Percentiles rank a stretch among this genome's conserved stretches.
Conservation (phyloP, 1,140 invertebrate genomes). For the Drosophila subobscura region DNA sequence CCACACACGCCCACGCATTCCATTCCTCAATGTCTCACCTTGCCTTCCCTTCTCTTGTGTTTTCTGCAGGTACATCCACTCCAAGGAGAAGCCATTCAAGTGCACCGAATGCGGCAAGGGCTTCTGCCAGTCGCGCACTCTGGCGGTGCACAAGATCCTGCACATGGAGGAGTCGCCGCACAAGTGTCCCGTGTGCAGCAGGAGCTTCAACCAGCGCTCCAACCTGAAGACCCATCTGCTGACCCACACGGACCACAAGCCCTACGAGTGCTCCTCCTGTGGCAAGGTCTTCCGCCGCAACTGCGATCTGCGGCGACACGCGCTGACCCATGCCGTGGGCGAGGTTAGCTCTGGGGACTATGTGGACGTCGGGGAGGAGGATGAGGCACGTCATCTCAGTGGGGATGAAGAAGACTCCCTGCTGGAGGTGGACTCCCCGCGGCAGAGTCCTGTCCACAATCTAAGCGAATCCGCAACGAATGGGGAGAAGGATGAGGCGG, state of each 20-base stretch:
- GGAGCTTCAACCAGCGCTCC: slow-evolving; percentile 95
- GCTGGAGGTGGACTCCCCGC: slow-evolving; percentile 85
- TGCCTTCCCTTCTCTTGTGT: slow-evolving; percentile 55
- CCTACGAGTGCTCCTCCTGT: slow-evolving; percentile 95
- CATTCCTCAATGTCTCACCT: slow-evolving; percentile 24
- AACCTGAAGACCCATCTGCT: slow-evolving; percentile 97
- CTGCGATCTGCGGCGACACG: slow-evolving; percentile 93
- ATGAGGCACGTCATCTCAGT: slow-evolving; percentile 82
- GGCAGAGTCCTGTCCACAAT: slow-evolving; percentile 85
- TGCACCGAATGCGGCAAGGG: slow-evolving; percentile 98
- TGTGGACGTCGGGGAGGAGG: slow-evolving; percentile 87
- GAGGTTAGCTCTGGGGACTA: slow-evolving; percentile 90
- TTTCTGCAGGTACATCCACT: slow-evolving; percentile 95
- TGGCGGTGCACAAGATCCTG: slow-evolving; percentile 96
- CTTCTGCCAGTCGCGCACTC: slow-evolving; percentile 96
- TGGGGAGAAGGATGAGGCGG: slow-evolving; percentile 51
- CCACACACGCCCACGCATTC: slow-evolving; percentile 44
- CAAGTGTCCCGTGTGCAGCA: slow-evolving; percentile 94
- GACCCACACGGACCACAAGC: slow-evolving; percentile 97
- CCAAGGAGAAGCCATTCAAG: slow-evolving; percentile 98
- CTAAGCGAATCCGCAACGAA: slow-evolving; percentile 84
- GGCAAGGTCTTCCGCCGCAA: slow-evolving; percentile 94
- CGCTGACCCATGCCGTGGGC: slow-evolving; percentile 92
- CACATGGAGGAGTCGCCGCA: slow-evolving; percentile 96
- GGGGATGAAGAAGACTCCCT: slow-evolving; percentile 86